Base-by-base conservation (phyloP, 2,113 vertebrate genomes). In the Polyodon spathula region DNA sequence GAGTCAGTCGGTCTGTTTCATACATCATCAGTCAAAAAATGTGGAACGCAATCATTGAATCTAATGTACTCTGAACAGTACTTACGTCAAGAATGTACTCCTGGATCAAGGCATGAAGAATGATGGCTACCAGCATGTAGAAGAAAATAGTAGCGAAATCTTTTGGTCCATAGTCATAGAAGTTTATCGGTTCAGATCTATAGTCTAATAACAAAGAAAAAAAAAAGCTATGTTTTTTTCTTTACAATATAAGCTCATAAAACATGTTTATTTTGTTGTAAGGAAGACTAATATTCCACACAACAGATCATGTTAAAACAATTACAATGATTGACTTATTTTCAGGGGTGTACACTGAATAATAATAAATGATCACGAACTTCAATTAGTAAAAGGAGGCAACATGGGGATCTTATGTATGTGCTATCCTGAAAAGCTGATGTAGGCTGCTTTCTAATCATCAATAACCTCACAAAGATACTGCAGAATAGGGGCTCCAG, bases 101-200 rank as follows among this genome's bases (percentile, higher is more conserved):
- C 65, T 92, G 89, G 72, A 92, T 89, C 78, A 91, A 80, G 66
- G 88, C 87, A 60, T 91, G 89, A 58, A 92, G 84, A 63, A 88
- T 87, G 71, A 92, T 81, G 8, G 82, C 85, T 44, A 92, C 81
- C 0, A 91, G 87, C 71, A 90, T 77, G 67, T 92, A 92, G 77
- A 92, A 92, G 74, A 90, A 76, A 59, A 92, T 73, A 1, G 89
- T 90, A 11, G 88, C 88, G 61, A 88, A 73, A 50, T 92, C 90
- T 78, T 89, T 90, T 6, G 81, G 82, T 16, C 88, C 88, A 40
- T 86, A 90, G 48, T 82, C 84, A 75, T 90, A 91, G 44, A 84
- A 71, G 71, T 83, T 78, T 62, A 84, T 71, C 1, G 81, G 73
- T 44, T 90, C 86, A n/a, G 60, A 70, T 61, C 63, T 80, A 48